These are phyloP conservation scores for Atherinosoma microstoma DNA, from an alignment of 2,797 vertebrate species.

Conservation along the genomic window DNA sequence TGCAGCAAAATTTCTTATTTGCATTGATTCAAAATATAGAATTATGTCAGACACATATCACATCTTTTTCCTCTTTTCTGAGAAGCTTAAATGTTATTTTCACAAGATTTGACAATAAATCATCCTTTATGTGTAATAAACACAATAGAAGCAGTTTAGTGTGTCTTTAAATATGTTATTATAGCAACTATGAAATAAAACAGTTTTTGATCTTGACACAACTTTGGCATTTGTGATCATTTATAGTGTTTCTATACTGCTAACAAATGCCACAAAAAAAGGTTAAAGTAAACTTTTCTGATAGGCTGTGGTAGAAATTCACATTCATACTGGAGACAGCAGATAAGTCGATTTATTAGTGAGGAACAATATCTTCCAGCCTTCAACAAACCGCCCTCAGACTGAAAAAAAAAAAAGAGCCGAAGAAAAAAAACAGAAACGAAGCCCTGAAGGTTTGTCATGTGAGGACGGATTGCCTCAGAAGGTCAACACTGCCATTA, in stretches of 20 bases:
- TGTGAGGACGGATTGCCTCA: conserved; percentile 72
- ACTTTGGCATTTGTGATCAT: background rate
- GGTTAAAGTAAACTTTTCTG: background rate
- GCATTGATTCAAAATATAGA: too few species aligned
- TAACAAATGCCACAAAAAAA: background rate
- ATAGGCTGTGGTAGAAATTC: conserved; percentile 3
- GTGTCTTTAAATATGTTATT: background rate
- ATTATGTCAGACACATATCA: background rate
- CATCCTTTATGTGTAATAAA: background rate
- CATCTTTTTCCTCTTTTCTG: background rate
- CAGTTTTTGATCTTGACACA: background rate
- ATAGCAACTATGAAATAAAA: background rate
- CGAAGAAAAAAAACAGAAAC: conserved; percentile 32
- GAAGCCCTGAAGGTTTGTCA: conserved; percentile 75
- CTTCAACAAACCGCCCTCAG: conserved; percentile 57
- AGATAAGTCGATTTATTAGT: conserved; percentile 33
- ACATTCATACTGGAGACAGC: conserved; percentile 15
- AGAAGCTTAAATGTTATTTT: background rate
- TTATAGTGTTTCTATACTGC: background rate
- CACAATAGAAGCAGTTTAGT: background rate
- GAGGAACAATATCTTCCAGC: conserved; percentile 45
- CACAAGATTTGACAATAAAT: background rate
- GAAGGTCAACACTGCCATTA: conserved; percentile 80
- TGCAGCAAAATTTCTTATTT: background rate
- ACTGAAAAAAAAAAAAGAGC: conserved; percentile 7